Percentiles rank a stretch among this genome's conserved stretches.
phyloP scores from a whole-genome alignment of 2,888 invertebrate genomes.

The Xanthorhoe designata region DNA sequence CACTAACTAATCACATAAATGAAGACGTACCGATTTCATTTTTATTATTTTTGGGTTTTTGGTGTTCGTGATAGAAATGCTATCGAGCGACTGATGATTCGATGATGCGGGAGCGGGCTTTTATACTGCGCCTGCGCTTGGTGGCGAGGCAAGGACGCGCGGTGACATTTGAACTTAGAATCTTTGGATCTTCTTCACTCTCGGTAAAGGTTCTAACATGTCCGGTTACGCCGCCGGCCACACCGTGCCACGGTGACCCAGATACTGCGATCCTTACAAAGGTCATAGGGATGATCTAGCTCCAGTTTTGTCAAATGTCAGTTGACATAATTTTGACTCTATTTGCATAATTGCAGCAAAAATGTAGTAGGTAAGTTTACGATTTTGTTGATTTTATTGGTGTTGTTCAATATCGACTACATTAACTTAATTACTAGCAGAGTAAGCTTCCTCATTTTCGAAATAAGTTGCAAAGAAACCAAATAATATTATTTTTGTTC shows the following conservation, averaged over 20 bases:
- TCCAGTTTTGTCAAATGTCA: not conserved
- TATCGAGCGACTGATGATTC: slow-evolving; percentile 74
- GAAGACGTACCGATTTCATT: slow-evolving; percentile 81
- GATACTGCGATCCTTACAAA: slow-evolving; percentile 16
- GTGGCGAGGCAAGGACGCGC: slow-evolving; percentile 69
- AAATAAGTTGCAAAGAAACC: no score
- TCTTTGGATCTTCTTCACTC: slow-evolving; percentile 56
- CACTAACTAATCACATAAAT: slow-evolving; percentile 20
- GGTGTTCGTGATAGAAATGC: slow-evolving; percentile 59
- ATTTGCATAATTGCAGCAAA: not conserved
- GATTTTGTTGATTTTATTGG: not conserved
- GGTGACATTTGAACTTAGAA: slow-evolving; percentile 82
- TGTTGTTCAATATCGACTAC: not conserved
- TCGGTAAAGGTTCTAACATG: slow-evolving; percentile 61
- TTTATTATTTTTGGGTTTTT: slow-evolving; percentile 57
- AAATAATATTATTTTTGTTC: no score
- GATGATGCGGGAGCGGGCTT: slow-evolving; percentile 54
- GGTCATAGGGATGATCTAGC: slow-evolving; percentile 5
- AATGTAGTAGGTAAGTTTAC: not conserved
- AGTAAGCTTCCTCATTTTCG: not conserved
- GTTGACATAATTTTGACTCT: not conserved
- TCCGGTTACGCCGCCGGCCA: slow-evolving; percentile 57
- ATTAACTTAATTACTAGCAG: not conserved
- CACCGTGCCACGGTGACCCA: slow-evolving; percentile 24
- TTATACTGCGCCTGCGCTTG: slow-evolving; percentile 65